Evolutionary conservation across 2,113 vertebrate genomes (phyloP).

Genomic region (Aleadryas rufinucha): DNA sequence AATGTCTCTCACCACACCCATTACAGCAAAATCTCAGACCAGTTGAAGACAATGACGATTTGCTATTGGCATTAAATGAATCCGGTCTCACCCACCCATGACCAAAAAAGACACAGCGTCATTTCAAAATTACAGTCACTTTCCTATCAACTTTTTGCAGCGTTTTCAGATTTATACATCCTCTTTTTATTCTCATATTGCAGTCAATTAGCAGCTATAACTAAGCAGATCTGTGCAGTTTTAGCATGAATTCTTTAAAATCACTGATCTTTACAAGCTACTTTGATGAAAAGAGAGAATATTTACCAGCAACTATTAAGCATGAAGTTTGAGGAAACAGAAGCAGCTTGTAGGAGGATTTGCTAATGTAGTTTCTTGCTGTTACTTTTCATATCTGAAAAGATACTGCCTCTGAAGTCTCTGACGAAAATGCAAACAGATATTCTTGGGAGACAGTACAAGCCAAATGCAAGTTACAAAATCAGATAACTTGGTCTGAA

Average conservation of each 20-base stretch:
- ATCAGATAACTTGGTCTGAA: neutral
- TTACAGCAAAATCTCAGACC: slow-evolving; percentile 5
- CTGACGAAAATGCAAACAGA: neutral
- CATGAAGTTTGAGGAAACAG: slow-evolving; percentile 13
- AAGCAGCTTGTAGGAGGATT: slow-evolving; percentile 2
- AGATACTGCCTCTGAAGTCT: neutral
- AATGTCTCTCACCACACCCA: slow-evolving; percentile 1
- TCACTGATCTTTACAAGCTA: neutral
- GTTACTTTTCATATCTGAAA: slow-evolving; percentile 13
- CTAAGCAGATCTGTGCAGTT: neutral
- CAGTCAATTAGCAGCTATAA: neutral
- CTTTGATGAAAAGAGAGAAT: neutral
- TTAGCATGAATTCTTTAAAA: neutral
- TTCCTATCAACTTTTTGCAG: neutral
- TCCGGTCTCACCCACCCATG: neutral
- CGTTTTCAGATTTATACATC: neutral
- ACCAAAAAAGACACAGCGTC: neutral
- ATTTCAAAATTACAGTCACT: slow-evolving; percentile 11
- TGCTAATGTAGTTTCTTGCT: slow-evolving; percentile 17
- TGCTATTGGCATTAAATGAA: slow-evolving; percentile 22
- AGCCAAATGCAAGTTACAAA: neutral
- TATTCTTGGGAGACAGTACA: neutral
- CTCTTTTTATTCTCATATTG: neutral
- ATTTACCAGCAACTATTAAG: slow-evolving; percentile 1
- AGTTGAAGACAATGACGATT: neutral